phyloP scores from a whole-genome alignment of 1,140 invertebrate species.

The Papilio polyxenes region DNA sequence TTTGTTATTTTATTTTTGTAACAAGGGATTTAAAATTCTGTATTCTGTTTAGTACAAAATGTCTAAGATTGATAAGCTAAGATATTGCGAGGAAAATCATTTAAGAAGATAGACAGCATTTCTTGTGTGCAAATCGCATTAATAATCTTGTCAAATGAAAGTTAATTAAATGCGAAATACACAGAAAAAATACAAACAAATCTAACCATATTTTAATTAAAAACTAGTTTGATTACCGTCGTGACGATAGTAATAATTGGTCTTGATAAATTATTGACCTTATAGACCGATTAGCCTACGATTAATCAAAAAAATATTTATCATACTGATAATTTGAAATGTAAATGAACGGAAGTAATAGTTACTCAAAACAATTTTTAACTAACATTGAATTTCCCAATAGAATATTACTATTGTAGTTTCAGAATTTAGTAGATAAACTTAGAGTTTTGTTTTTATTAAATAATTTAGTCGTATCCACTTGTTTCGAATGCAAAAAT shows the following conservation, averaged over 20 bases:
- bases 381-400: background rate
- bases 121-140: too few species aligned
- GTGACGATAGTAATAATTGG: background rate
- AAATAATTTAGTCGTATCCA: slow-evolving; percentile 51
- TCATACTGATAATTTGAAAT: slow-evolving; percentile 20
- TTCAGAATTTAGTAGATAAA: background rate
- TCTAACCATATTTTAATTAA: background rate
- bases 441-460: background rate
- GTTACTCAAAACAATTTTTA: background rate
- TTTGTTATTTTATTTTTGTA: slow-evolving; percentile 59
- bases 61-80: too few species aligned
- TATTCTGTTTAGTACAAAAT: background rate
- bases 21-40: slow-evolving; percentile 20
- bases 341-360: slow-evolving; percentile 1
- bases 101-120: background rate
- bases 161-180: too few species aligned
- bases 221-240: background rate
- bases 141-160: too few species aligned
- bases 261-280: slow-evolving; percentile 30
- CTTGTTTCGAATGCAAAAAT: slow-evolving; percentile 55
- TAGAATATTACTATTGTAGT: background rate
- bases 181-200: background rate
- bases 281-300: slow-evolving; percentile 9
- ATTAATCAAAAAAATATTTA: slow-evolving; percentile 19
- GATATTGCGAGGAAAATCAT: background rate